Conservation (phyloP, 2,797 vertebrate genomes). For the Eupleurogrammus muticus region DNA sequence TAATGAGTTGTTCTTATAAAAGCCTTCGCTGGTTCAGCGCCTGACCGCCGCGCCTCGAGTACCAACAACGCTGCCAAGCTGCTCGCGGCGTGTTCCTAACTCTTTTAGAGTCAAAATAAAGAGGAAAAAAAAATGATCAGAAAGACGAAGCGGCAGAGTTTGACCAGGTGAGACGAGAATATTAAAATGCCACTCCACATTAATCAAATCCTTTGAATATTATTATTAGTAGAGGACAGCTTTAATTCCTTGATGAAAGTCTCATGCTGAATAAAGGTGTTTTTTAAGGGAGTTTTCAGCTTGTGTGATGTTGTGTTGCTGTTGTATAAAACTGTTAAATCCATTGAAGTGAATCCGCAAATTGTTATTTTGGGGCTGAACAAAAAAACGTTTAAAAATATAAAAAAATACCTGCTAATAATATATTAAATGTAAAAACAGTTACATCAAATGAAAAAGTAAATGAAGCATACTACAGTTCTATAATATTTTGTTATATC, state of each 20-base stretch:
- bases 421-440: neutral
- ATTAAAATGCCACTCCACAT: neutral
- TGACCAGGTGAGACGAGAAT: constrained; percentile 13
- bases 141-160: constrained; percentile 9
- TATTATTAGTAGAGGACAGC: neutral
- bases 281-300: no score
- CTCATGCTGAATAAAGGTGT: neutral
- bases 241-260: neutral
- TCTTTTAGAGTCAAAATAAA: constrained; percentile 23
- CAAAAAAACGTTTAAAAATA: neutral
- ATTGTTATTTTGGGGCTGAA: no score
- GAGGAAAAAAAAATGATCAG: constrained; percentile 24
- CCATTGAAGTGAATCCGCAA: no score
- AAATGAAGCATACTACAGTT: neutral
- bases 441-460: neutral
- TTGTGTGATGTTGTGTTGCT: no score
- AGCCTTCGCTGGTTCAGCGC: constrained; percentile 60
- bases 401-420: neutral
- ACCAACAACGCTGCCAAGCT: constrained; percentile 49
- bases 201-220: neutral
- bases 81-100: constrained; percentile 11
- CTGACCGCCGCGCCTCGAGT: constrained; percentile 55
- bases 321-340: no score
- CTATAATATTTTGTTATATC: neutral
- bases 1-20: constrained; percentile 81